Percentiles rank a stretch among this genome's conserved stretches.
These are phyloP conservation scores for Hirundichthys speculiger DNA, from an alignment of 2,113 vertebrate species.

Conservation along the genomic window DNA sequence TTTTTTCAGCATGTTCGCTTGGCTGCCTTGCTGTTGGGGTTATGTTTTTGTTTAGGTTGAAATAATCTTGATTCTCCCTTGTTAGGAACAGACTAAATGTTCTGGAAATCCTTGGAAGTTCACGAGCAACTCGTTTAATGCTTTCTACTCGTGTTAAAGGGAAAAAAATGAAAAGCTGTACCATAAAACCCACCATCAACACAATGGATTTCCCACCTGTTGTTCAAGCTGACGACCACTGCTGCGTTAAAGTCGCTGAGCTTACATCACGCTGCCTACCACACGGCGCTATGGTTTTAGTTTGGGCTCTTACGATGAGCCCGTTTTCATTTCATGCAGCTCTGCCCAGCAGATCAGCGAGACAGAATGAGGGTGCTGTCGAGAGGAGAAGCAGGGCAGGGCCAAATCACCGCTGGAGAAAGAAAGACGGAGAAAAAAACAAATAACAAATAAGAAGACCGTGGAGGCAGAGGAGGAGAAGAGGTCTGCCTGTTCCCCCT, in stretches of 20 bases:
- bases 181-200: slow-evolving; percentile 10
- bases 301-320: slow-evolving; percentile 35
- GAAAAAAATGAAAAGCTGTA: too few species aligned
- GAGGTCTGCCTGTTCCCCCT: slow-evolving; percentile 43
- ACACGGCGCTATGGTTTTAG: slow-evolving; percentile 2
- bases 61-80: too few species aligned
- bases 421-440: slow-evolving; percentile 50
- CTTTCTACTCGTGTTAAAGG: too few species aligned
- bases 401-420: slow-evolving; percentile 29
- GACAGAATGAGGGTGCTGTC: slow-evolving; percentile 8
- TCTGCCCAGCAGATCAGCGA: slow-evolving; percentile 30
- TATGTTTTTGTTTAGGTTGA: too few species aligned
- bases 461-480: slow-evolving; percentile 44
- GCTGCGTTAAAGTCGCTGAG: slow-evolving; percentile 19
- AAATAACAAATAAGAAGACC: slow-evolving; percentile 49
- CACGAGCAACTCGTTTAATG: too few species aligned
- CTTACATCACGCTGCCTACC: slow-evolving; percentile 15
- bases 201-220: slow-evolving; percentile 35
- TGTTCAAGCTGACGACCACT: slow-evolving; percentile 37
- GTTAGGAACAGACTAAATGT: too few species aligned
- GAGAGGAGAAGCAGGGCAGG: slow-evolving; percentile 26
- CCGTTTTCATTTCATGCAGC: slow-evolving; percentile 41
- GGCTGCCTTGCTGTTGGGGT: too few species aligned
- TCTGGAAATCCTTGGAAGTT: too few species aligned
- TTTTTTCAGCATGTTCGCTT: too few species aligned